Evolutionary conservation across 2,797 vertebrate species (phyloP).

Genomic region (Steatocranus sp.): DNA sequence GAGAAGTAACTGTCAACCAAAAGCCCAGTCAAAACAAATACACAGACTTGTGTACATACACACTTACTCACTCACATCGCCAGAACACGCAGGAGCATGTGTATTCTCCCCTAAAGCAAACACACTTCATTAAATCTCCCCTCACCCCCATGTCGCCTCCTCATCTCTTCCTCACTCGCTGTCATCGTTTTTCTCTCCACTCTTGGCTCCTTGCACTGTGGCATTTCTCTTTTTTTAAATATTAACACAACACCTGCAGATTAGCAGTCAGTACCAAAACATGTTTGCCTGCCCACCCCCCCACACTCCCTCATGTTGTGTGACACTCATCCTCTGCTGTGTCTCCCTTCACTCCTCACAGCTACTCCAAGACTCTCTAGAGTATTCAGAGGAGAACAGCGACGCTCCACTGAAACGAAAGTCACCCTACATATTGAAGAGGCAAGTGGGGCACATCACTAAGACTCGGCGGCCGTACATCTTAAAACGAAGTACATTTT

Average conservation of each 20-base stretch:
- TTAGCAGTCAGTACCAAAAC: slow-evolving; percentile 21
- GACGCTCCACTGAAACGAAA: slow-evolving; percentile 87
- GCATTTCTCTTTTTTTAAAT: background rate
- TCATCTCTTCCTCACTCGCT: background rate
- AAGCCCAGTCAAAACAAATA: background rate
- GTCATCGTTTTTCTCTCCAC: background rate
- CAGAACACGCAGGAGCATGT: background rate
- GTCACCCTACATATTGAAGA: slow-evolving; percentile 94
- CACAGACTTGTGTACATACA: background rate
- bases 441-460: slow-evolving; percentile 80
- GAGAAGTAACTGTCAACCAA: background rate
- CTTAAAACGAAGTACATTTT: slow-evolving; percentile 85
- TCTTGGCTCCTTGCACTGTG: background rate
- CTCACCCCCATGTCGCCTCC: background rate
- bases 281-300: background rate
- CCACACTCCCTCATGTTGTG: background rate
- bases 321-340: background rate
- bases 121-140: slow-evolving; percentile 17
- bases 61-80: background rate
- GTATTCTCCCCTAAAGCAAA: background rate
- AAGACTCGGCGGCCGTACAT: slow-evolving; percentile 95
- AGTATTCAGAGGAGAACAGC: slow-evolving; percentile 78
- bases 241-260: background rate
- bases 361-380: slow-evolving; percentile 72
- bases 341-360: slow-evolving; percentile 21